Base-by-base conservation (phyloP, 1,140 invertebrate genomes). In the Caenorhabditis brenneri region DNA sequence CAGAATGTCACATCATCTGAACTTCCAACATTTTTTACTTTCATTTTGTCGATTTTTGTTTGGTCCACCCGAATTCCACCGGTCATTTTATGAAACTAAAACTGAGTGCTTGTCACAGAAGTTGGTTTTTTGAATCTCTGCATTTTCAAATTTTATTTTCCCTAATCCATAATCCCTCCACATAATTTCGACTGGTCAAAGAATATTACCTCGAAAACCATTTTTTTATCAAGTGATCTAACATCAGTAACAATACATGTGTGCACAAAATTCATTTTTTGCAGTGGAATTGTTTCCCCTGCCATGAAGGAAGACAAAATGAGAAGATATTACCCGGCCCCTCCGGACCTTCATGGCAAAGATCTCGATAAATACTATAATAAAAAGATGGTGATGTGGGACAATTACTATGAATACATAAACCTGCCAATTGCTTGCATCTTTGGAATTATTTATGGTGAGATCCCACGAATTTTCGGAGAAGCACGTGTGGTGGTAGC, bases 381-480 rank as follows among this genome's bases (percentile, higher is more conserved):
- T 74, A 87, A 85, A 48, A 65, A 80, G 42, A 85, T 86, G 86
- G 84, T 87, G 29, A 60, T 58, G 33, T 87, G 86, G 86, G 86
- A 87, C 74, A 81, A 86, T 42, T 84, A 87, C 55, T 87, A 87
- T 60, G 78, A 80, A 33, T 87, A 87, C 39, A 69, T 87, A 9
- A 87, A 87, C 53, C 36, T 86, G 33, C 86, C 86, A 29, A 82
- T 87, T 31, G 80, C 86, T 39, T 83, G 80, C 53, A 53, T 87
- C 33, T 81, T 86, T 55, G 86, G 84, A 80, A 83, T 87, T 49
- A 79, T 87, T 42, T 86, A 86, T 82, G 85, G 85, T 86, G 22
- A 53, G 85, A 69, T 33, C 22, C n/a, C n/a, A 7, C 58, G 31
- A 12, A 51, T 16, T 36, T 55, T 80, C 46, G 29, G n/a, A n/a